phyloP scores from a whole-genome alignment of 2,113 vertebrate genomes.

The Xiphophorus couchianus region DNA sequence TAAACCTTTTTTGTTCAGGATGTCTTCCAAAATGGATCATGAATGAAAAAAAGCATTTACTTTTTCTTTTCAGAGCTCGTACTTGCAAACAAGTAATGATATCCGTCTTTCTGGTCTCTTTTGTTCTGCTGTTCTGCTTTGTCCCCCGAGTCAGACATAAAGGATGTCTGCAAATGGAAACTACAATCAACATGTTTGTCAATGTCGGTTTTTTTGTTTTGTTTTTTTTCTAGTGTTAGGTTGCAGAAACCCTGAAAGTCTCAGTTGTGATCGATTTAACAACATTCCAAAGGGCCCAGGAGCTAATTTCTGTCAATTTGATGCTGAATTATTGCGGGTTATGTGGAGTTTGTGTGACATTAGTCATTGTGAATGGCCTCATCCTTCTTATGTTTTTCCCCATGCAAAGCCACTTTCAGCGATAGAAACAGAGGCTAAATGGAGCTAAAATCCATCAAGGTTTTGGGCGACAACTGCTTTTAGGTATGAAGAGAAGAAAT shows the following conservation, averaged over 20 bases:
- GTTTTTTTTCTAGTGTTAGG: constrained; percentile 45
- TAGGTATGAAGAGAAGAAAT: constrained; percentile 15
- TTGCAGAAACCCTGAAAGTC: constrained; percentile 55
- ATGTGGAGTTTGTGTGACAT: constrained; percentile 49
- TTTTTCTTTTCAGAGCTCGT: constrained; percentile 30
- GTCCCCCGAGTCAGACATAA: constrained; percentile 13
- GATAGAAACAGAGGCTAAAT: constrained; percentile 16
- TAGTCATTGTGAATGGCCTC: constrained; percentile 31
- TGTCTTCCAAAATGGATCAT: constrained; percentile 59
- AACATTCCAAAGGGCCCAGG: constrained; percentile 60
- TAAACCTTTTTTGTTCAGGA: constrained; percentile 33
- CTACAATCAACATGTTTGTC: constrained; percentile 62
- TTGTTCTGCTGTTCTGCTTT: constrained; percentile 11
- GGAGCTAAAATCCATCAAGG: constrained; percentile 18
- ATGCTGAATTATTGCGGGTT: constrained; percentile 51
- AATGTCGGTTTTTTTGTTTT: constrained; percentile 47
- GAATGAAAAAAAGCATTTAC: constrained; percentile 46
- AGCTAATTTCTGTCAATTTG: constrained; percentile 48
- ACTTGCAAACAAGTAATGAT: constrained; percentile 44
- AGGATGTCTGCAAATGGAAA: constrained; percentile 34
- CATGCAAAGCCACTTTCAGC: constrained; percentile 12
- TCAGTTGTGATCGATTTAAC: constrained; percentile 58
- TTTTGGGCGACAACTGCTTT: constrained; percentile 22
- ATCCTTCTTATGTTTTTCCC: constrained; percentile 18
- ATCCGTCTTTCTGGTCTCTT: constrained; percentile 37